Percentiles rank a stretch among this genome's conserved stretches.
Conservation (phyloP, 2,888 invertebrate genomes). For the Napeogenes inachia region DNA sequence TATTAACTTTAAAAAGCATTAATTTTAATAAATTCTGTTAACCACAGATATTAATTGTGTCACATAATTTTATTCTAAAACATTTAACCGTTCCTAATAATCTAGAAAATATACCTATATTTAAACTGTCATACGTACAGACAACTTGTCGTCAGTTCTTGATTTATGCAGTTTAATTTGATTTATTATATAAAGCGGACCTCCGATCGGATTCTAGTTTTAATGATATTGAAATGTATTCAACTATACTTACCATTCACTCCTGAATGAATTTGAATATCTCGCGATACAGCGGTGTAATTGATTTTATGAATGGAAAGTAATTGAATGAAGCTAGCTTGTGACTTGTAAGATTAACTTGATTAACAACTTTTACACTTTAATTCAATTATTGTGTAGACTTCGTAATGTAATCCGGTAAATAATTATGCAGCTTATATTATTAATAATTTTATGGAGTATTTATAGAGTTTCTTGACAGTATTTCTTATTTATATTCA, state of each 20-base stretch:
- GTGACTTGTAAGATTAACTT: constrained; percentile 15
- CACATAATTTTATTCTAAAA: neutral
- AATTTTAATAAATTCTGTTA: no score
- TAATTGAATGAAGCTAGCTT: constrained; percentile 18
- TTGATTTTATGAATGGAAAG: constrained; percentile 18
- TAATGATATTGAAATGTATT: constrained; percentile 5
- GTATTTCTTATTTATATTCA: no score
- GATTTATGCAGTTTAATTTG: neutral
- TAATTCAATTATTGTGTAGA: neutral
- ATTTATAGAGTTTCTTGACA: no score
- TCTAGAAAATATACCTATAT: neutral
- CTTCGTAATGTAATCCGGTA: no score
- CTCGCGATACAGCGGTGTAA: constrained; percentile 15
- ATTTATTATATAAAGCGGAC: no score
- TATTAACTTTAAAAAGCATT: no score
- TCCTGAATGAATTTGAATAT: constrained; percentile 20
- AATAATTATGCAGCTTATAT: no score
- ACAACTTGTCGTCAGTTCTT: neutral
- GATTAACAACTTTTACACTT: neutral
- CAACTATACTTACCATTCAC: constrained; percentile 18
- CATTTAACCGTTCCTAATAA: neutral
- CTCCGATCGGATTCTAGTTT: no score
- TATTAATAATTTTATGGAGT: no score
- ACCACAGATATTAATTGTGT: no score
- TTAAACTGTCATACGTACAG: neutral